Base-by-base conservation (phyloP, 2,113 vertebrate genomes). In the Uria aalge region DNA sequence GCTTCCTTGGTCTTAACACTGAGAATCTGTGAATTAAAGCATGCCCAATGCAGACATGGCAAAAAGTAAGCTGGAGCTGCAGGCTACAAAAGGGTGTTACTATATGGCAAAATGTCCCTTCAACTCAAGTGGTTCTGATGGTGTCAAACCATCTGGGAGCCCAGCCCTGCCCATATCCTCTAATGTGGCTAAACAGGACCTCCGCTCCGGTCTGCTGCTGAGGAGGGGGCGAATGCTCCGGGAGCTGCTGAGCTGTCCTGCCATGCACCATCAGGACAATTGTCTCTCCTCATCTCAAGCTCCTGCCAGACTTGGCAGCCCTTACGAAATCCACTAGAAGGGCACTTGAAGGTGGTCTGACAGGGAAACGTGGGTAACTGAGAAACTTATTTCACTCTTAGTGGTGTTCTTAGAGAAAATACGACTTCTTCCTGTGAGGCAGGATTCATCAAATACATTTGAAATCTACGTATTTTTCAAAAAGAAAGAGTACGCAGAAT, bases 161-260 rank as follows among this genome's bases (percentile, higher is more conserved):
- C 12, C 57, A 76, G 0, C 12, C 40, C 23, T 93, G 43, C 14
- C 13, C 12, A 2, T 26, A 27, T 24, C 14, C 8, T 45, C 52
- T 11, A 8, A 53, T 1, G 9, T 27, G 27, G 24, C 68, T 56
- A 22, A 85, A 76, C 4, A 52, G 11, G 19, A 38, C 4, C 27
- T 59, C 30, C 6, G n/a, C 38, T 72, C 24, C 6, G 0, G 20
- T 59, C 1, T 0, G 6, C 27, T 16, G 18, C 43, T 0, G 0
- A 21, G 45, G 45, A 69, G 16, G 2, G 3, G 14, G 3, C 0
- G 2, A 52, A 38, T 23, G 41, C 41, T 52, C 24, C n/a, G 20
- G 78, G 64, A 87, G 24, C 73, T 21, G 19, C 75, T 76, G 93
- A 78, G 24, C 16, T 52, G 8, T 88, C 59, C 78, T 85, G 60